Evolutionary conservation across 1,140 invertebrate genomes (phyloP).

Genomic region (Lepidurus apus): DNA sequence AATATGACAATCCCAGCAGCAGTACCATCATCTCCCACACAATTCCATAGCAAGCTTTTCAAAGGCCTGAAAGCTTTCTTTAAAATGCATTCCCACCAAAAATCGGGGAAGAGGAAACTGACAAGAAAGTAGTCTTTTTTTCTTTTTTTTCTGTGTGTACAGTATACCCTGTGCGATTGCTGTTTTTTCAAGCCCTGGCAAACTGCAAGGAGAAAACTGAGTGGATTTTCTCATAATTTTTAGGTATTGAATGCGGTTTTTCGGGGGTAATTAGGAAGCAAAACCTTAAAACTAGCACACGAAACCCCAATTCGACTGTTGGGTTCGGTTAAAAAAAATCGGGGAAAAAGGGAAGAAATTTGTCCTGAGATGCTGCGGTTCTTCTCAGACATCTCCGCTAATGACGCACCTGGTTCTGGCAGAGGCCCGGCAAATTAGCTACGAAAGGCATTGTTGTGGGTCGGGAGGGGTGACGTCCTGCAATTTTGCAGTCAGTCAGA

Average conservation of each 20-base stretch:
- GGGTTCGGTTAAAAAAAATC: neutral
- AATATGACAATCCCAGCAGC: conserved; percentile 21
- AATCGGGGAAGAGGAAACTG: neutral
- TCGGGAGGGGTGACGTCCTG: neutral
- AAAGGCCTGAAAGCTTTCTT: conserved; percentile 3
- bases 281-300: no score
- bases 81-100: conserved; percentile 15
- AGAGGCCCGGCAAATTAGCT: conserved; percentile 8
- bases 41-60: conserved; percentile 15
- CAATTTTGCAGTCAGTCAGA: neutral
- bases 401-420: neutral
- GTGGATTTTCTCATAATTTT: no score
- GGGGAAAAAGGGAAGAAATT: neutral
- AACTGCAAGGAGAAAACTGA: no score
- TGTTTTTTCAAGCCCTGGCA: no score
- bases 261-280: no score
- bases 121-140: neutral
- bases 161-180: no score
- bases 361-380: neutral
- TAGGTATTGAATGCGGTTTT: no score
- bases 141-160: neutral
- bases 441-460: neutral
- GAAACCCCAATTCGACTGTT: neutral
- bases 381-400: neutral
- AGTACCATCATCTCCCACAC: conserved; percentile 18